Percentiles rank a stretch among this genome's conserved stretches.
Evolutionary conservation across 2,113 vertebrate species (phyloP).

Genomic region (Cardinalis cardinalis): DNA sequence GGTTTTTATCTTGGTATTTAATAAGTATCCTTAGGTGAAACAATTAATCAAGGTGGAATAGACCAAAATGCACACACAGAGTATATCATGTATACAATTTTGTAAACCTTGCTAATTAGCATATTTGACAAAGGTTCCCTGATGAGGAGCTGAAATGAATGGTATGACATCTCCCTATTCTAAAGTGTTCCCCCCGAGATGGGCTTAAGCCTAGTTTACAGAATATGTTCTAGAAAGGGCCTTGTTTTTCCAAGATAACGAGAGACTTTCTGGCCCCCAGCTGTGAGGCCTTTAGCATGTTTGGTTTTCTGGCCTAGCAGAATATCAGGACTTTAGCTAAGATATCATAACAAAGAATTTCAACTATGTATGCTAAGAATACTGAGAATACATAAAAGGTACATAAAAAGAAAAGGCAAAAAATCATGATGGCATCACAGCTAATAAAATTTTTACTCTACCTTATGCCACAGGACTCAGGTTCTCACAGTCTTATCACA

Average conservation of each 20-base stretch:
- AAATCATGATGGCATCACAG: background rate
- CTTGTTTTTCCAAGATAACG: background rate
- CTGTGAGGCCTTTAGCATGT: background rate
- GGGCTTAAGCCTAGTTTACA: background rate
- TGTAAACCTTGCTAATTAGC: background rate
- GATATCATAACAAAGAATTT: background rate
- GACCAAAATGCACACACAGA: rapidly evolving
- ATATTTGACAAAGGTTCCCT: background rate
- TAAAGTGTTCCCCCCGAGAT: background rate
- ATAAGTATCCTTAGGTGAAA: background rate
- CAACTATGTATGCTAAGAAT: background rate
- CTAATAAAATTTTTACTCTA: background rate
- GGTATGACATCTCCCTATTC: too few relatives aligned
- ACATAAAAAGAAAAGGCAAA: background rate
- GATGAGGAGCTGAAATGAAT: background rate
- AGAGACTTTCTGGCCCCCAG: rapidly evolving
- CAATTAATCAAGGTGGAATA: background rate
- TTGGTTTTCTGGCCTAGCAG: background rate
- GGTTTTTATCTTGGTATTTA: background rate
- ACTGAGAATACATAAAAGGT: background rate
- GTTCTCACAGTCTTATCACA: background rate
- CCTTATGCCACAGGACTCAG: background rate
- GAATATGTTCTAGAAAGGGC: background rate
- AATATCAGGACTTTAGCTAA: background rate
- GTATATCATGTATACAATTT: background rate